Base-by-base conservation (phyloP, 2,113 vertebrate species). In the Nesoenas mayeri region DNA sequence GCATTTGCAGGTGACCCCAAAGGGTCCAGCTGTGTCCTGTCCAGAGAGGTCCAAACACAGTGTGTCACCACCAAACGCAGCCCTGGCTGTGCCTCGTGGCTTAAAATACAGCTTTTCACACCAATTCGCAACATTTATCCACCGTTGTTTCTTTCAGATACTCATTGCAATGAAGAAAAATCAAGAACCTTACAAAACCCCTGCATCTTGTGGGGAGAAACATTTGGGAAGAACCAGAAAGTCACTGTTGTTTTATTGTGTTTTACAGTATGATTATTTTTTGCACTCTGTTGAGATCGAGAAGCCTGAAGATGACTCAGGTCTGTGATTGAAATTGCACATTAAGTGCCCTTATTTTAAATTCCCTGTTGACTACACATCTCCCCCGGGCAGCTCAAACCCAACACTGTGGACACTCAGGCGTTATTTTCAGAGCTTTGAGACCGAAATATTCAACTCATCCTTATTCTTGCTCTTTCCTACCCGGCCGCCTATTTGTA, bases 391-490 rank as follows among this genome's bases (percentile, higher is more conserved):
- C 78, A n/a, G n/a, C 65, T 72, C 71, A 5, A 24, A 4, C 71
- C 58, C 31, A 11, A 16, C 3, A 0, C 5, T 5, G 10, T 2
- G 9, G 5, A 69, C 79, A 25, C 10, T 66, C 48, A 24, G 48
- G 20, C 12, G 0, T 20, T 21, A 34, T 58, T 58, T 73, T n/a
- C 60, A 50, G 57, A 34, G 42, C 51, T 50, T 25, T 7, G 40
- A 34, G 24, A 29, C n/a, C 2, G 3, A 19, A 54, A 15, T 3
- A 16, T 2, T 4, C 8, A 6, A 11, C 20, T 87, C 25, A 9
- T 11, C 26, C 29, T 60, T 0, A 0, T 16, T 26, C 38, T 38
- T 18, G 14, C 5, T 40, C 58, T 15, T 64, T 51, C 50, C 32
- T 38, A 18, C 28, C 53, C 16, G 19, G 7, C 31, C 54, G 38